These are phyloP conservation scores for Hetaerina titia DNA, from an alignment of 2,888 invertebrate genomes.

Conservation along the genomic window DNA sequence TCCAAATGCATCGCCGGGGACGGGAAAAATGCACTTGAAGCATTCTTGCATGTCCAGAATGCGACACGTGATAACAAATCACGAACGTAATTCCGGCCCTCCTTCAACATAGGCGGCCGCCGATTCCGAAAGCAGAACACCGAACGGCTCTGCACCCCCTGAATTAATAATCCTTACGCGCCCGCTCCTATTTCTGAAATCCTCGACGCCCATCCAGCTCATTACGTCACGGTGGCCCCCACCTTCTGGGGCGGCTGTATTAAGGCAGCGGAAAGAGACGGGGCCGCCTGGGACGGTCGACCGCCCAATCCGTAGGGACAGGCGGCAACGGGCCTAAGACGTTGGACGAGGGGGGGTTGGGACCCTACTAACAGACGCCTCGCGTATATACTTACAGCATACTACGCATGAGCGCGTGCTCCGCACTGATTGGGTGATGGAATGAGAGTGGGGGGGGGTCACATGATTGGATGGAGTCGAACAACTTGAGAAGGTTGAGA, in stretches of 20 bases:
- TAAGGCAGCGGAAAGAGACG: background rate
- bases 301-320: background rate
- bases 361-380: too few relatives aligned
- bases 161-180: background rate
- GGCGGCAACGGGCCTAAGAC: background rate
- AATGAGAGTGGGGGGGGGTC: background rate
- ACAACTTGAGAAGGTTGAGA: background rate
- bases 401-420: background rate
- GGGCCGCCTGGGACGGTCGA: background rate
- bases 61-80: background rate
- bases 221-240: background rate
- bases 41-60: background rate
- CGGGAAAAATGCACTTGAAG: background rate
- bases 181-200: background rate
- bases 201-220: background rate
- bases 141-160: background rate
- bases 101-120: background rate
- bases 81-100: background rate
- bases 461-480: background rate
- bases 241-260: background rate
- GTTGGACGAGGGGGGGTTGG: background rate
- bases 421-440: conserved; percentile 5
- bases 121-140: background rate
- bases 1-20: background rate
- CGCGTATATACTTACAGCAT: background rate